Evolutionary conservation across 2,113 vertebrate genomes (phyloP).

Genomic region (Ramphastos sulfuratus): DNA sequence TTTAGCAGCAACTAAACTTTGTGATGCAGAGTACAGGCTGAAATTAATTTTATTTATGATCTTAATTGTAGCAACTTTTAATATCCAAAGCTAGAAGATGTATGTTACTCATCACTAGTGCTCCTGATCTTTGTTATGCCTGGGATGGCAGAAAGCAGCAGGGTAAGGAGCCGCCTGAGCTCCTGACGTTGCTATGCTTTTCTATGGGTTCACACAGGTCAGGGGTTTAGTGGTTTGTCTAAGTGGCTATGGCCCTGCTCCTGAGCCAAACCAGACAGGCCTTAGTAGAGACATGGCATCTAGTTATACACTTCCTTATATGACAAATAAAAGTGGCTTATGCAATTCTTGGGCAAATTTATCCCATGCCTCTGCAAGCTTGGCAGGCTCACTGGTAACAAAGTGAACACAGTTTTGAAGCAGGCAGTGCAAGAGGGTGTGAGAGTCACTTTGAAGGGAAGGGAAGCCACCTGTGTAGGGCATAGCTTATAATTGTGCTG

Average conservation of each 20-base stretch:
- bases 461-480: neutral
- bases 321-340: neutral
- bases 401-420: neutral
- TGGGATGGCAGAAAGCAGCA: neutral
- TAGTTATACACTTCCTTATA: slow-evolving; percentile 18
- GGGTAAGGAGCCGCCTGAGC: neutral
- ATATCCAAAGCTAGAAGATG: neutral
- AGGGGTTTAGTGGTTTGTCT: slow-evolving; percentile 30
- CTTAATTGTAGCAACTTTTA: neutral
- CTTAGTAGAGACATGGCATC: neutral
- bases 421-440: neutral
- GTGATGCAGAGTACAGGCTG: neutral
- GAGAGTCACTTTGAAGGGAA: neutral
- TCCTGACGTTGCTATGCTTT: neutral
- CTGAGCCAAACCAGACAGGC: slow-evolving; percentile 26
- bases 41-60: neutral
- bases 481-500: neutral
- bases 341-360: neutral
- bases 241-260: slow-evolving; percentile 18
- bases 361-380: neutral
- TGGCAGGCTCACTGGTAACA: neutral
- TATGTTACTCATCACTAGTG: neutral
- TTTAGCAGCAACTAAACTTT: neutral
- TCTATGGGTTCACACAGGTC: neutral
- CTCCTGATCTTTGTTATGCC: neutral